A percentile compares a stretch with the other conserved stretches of the same genome.
Conservation (phyloP, 2,113 vertebrate species). For the Nematolebias whitei region DNA sequence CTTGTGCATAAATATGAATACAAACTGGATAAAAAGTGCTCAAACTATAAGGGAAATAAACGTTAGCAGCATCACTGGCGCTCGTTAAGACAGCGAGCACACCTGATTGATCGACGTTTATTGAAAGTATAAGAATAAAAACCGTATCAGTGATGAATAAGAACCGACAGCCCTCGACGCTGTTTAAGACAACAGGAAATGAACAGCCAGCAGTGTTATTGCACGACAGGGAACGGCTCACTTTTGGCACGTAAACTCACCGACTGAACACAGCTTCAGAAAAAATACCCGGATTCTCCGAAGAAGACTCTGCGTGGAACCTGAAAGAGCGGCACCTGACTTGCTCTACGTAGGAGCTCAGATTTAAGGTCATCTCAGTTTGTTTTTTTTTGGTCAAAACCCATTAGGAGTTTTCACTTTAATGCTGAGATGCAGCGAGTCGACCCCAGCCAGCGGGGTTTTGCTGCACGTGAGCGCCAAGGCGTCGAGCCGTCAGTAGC, state of each 20-base stretch:
- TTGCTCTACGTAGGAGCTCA: slow-evolving; percentile 36
- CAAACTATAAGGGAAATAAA: slow-evolving; percentile 28
- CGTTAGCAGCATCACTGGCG: slow-evolving; percentile 68
- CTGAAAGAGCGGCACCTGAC: not conserved
- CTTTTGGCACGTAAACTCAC: slow-evolving; percentile 44
- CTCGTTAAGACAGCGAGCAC: slow-evolving; percentile 28
- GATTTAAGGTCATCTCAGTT: slow-evolving; percentile 15
- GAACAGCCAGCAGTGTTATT: slow-evolving; percentile 54
- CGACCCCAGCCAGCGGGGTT: slow-evolving; percentile 88
- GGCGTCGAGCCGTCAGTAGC: slow-evolving; percentile 82
- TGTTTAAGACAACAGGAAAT: slow-evolving; percentile 25
- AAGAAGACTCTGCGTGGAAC: slow-evolving; percentile 57
- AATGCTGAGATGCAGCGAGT: slow-evolving; percentile 15
- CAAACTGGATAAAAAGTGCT: slow-evolving; percentile 53
- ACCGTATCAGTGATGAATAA: slow-evolving; percentile 12
- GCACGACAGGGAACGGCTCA: slow-evolving; percentile 48
- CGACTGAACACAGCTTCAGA: not conserved
- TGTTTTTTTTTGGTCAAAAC: slow-evolving; percentile 35
- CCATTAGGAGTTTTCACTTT: not conserved
- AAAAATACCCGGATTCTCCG: slow-evolving; percentile 32
- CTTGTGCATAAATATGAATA: slow-evolving; percentile 41
- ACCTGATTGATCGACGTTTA: slow-evolving; percentile 48
- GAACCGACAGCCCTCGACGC: slow-evolving; percentile 52
- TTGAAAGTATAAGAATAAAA: slow-evolving; percentile 42
- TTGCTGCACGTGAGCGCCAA: too few species aligned